These are phyloP conservation scores for Tetrapedia diversipes DNA, from an alignment of 2,888 invertebrate species.

Conservation along the genomic window DNA sequence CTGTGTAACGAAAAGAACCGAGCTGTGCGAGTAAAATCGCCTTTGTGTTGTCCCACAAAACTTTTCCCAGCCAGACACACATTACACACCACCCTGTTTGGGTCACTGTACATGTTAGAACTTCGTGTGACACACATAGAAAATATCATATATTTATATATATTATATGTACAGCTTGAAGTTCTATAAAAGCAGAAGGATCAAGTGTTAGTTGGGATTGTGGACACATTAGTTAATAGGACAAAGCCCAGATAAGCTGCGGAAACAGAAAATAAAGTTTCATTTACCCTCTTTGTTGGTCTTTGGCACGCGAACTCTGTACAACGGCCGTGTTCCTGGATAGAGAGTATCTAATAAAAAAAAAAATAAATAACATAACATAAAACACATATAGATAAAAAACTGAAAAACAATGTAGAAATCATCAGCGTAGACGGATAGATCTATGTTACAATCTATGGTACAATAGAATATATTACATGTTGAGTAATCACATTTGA, in stretches of 20 bases:
- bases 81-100: neutral
- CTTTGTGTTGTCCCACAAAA: too few relatives aligned
- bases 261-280: slow-evolving; percentile 49
- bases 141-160: slow-evolving; percentile 3
- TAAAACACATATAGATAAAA: slow-evolving; percentile 62
- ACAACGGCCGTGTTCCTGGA: slow-evolving; percentile 84
- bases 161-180: slow-evolving; percentile 52
- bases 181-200: slow-evolving; percentile 46
- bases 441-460: slow-evolving; percentile 63
- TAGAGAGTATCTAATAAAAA: slow-evolving; percentile 84
- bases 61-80: neutral
- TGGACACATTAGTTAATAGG: slow-evolving; percentile 39
- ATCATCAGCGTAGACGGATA: slow-evolving; percentile 32
- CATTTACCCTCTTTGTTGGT: slow-evolving; percentile 85
- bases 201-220: slow-evolving; percentile 33
- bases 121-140: neutral
- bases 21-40: too few relatives aligned
- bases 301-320: slow-evolving; percentile 83
- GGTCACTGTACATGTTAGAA: neutral
- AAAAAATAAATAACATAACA: too few relatives aligned
- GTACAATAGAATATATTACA: slow-evolving; percentile 61
- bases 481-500: slow-evolving; percentile 5
- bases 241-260: slow-evolving; percentile 54
- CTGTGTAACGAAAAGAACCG: too few relatives aligned
- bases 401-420: slow-evolving; percentile 48